Percentiles rank a stretch among this genome's conserved stretches.
Conservation (phyloP, 2,888 invertebrate genomes). For the Eurytoma californica region DNA sequence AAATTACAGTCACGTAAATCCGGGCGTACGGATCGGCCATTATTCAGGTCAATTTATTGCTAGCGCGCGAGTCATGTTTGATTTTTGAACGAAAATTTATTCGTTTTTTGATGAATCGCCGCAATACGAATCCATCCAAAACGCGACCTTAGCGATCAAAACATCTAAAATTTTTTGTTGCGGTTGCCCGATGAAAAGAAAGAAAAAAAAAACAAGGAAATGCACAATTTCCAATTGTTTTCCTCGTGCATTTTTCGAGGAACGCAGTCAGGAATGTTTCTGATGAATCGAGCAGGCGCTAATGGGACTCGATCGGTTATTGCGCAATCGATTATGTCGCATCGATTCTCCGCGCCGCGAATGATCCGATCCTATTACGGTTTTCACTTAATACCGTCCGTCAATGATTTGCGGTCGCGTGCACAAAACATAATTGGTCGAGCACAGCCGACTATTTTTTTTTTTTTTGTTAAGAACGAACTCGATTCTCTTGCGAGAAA, state of each 20-base stretch:
- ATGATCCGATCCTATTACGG: too few species aligned
- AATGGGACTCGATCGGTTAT: background rate
- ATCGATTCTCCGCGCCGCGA: too few species aligned
- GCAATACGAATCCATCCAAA: background rate
- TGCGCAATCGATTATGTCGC: background rate
- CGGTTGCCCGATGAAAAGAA: background rate
- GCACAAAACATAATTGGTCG: too few species aligned
- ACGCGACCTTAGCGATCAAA: constrained; percentile 3
- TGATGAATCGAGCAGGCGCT: background rate
- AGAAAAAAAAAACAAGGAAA: background rate
- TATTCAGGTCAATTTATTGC: constrained; percentile 25
- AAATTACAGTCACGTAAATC: constrained; percentile 34
- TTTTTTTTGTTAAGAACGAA: too few species aligned
- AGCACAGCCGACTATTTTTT: too few species aligned
- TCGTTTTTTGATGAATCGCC: constrained; percentile 1
- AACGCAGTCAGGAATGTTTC: background rate
- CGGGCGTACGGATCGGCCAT: constrained; percentile 15
- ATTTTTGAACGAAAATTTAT: constrained; percentile 17
- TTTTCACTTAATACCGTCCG: too few species aligned
- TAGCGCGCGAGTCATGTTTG: background rate
- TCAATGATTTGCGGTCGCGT: too few species aligned
- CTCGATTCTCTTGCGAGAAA: too few species aligned
- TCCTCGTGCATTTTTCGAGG: background rate
- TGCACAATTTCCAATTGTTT: constrained; percentile 1
- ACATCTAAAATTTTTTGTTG: constrained; percentile 27